Evolutionary conservation across 2,888 invertebrate species (phyloP), one percentile per base, ranked within the genome.

Genomic region (Gari tellinella): DNA sequence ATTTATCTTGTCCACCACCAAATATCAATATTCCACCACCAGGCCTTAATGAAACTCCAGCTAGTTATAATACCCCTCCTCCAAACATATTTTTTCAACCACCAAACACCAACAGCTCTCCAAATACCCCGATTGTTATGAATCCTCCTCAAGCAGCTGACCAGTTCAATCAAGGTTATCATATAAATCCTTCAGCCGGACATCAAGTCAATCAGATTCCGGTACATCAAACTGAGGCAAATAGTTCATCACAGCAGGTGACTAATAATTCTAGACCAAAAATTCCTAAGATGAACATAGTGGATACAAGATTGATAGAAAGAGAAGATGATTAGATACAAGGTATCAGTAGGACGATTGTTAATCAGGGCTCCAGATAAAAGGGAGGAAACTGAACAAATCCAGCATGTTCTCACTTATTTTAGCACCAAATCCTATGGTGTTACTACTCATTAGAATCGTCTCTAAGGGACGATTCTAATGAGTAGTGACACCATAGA

Each of bases 291-390:
- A 46, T 79, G 53, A 64, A 65, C 52, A 74, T 88, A 26, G 57
- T 88, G 31, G 88, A 88, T 65, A 86, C 84, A 19, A 78, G 88
- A 31, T 74, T 86, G 37, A 80, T 88, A 62, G 81, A 84, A 65
- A 85, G 83, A 63, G 78, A 80, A 23, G 74, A 74, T 43, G 48
- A 40, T 45, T 68, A 45, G 31, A 52, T 43, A 5, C 4, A 43
- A n/a, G n/a, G n/a, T n/a, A n/a, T n/a, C n/a, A n/a, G n/a, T n/a
- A n/a, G n/a, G n/a, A n/a, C n/a, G n/a, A n/a, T n/a, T n/a, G n/a
- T n/a, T n/a, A n/a, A n/a, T n/a, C n/a, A n/a, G n/a, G n/a, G n/a
- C n/a, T n/a, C n/a, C n/a, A n/a, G n/a, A n/a, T n/a, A n/a, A n/a
- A n/a, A n/a, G n/a, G n/a, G n/a, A n/a, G n/a, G n/a, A n/a, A n/a